These are phyloP conservation scores for Ochotona curzoniae DNA, from an alignment of 2,113 vertebrate species.

Conservation along the genomic window DNA sequence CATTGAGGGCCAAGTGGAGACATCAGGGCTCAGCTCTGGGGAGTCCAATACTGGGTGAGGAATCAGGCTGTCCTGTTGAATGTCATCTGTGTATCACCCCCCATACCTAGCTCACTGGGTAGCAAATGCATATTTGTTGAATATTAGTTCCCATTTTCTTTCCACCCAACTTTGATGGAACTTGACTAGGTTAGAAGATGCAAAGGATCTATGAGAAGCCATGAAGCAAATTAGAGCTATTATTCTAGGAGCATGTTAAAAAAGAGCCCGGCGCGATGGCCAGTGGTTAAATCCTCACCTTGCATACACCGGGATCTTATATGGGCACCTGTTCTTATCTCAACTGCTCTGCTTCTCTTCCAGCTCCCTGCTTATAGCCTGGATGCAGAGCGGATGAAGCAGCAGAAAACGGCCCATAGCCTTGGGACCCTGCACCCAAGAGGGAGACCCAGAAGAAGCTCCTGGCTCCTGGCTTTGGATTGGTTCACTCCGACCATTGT, in stretches of 20 bases:
- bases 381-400: no score
- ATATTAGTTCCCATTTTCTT: not conserved
- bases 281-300: no score
- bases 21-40: not conserved
- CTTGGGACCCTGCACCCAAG: no score
- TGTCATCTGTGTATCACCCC: not conserved
- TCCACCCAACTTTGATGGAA: not conserved
- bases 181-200: not conserved
- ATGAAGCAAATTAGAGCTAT: not conserved
- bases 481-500: no score
- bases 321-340: no score
- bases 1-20: not conserved
- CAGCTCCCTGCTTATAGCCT: no score
- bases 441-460: no score
- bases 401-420: no score
- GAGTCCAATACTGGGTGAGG: not conserved
- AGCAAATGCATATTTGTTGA: constrained; percentile 12
- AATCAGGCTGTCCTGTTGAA: not conserved
- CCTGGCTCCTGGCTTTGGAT: no score
- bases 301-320: no score
- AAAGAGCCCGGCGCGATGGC: not conserved
- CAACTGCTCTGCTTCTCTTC: no score
- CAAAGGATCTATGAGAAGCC: not conserved
- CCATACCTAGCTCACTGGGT: not conserved
- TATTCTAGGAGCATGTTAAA: not conserved